Percentiles rank a stretch among this genome's conserved stretches.
phyloP scores from a whole-genome alignment of 2,888 invertebrate genomes.

The Ditylenchus weischeri region DNA sequence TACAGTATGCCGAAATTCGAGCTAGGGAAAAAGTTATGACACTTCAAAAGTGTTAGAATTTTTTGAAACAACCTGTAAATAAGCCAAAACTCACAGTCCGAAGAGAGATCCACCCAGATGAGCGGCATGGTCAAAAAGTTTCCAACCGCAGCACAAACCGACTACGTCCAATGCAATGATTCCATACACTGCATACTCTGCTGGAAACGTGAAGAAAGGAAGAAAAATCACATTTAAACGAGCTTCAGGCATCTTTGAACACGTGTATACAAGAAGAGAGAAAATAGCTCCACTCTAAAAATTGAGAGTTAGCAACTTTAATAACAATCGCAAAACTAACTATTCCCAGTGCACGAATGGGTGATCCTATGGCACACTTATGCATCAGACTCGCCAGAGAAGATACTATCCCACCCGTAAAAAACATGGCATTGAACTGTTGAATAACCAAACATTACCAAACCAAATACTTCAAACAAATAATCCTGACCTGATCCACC shows the following conservation, averaged over 20 bases:
- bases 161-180: constrained; percentile 79
- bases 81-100: constrained; percentile 68
- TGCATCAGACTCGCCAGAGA: constrained; percentile 79
- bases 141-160: constrained; percentile 82
- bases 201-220: constrained; percentile 83
- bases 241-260: constrained; percentile 83
- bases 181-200: constrained; percentile 61
- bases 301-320: background rate
- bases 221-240: constrained; percentile 81
- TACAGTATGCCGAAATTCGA: too few species aligned
- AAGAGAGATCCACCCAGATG: constrained; percentile 89
- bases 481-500: constrained; percentile 38
- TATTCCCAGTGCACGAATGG: constrained; percentile 83
- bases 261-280: constrained; percentile 81
- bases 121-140: constrained; percentile 93
- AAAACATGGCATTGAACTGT: constrained; percentile 81
- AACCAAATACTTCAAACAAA: background rate
- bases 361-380: constrained; percentile 71
- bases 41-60: too few species aligned
- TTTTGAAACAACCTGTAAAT: too few species aligned
- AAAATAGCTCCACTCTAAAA: constrained; percentile 88
- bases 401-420: constrained; percentile 72
- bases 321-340: constrained; percentile 64
- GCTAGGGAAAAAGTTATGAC: too few species aligned
- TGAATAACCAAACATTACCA: constrained; percentile 10